Evolutionary conservation across 2,113 vertebrate genomes (phyloP).

Genomic region (sheep (Ovis aries)): DNA sequence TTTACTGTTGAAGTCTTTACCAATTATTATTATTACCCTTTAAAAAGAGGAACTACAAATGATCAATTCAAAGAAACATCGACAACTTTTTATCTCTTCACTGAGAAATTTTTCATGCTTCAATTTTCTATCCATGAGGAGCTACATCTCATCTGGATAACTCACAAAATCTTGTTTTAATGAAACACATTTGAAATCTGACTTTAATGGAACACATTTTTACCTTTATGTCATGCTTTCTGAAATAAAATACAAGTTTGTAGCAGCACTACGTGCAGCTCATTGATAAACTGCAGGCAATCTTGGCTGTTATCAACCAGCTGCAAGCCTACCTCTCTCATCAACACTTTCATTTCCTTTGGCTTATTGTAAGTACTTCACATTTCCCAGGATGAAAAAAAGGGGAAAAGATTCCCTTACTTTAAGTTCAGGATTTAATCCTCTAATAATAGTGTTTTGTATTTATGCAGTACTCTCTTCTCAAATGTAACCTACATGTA

Average conservation of each 20-base stretch:
- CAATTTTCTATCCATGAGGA: conserved; percentile 43
- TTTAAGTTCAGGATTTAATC: conserved; percentile 46
- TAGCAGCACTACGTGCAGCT: background rate
- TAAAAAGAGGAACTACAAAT: conserved; percentile 28
- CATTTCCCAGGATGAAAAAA: conserved; percentile 60
- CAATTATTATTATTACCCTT: conserved; percentile 42
- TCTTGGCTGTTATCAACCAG: conserved; percentile 45
- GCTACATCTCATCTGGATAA: conserved; percentile 64
- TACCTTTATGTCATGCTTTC: conserved; percentile 54
- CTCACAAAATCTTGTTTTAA: conserved; percentile 78
- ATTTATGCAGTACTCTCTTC: background rate
- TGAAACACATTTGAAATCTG: conserved; percentile 80
- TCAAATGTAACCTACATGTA: background rate
- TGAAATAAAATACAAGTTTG: conserved; percentile 62
- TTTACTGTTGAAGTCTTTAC: conserved; percentile 9
- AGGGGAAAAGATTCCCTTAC: conserved; percentile 32
- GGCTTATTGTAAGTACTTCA: conserved; percentile 61
- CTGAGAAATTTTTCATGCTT: conserved; percentile 18
- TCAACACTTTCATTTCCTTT: conserved; percentile 78
- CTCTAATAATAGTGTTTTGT: background rate
- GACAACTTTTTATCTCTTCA: conserved; percentile 55
- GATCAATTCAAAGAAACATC: conserved; percentile 51
- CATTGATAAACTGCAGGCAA: conserved; percentile 55
- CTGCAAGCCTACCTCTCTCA: conserved; percentile 68
- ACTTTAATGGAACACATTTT: conserved; percentile 82